Conservation (phyloP, 2,797 vertebrate genomes). For the Dipus sagitta region DNA sequence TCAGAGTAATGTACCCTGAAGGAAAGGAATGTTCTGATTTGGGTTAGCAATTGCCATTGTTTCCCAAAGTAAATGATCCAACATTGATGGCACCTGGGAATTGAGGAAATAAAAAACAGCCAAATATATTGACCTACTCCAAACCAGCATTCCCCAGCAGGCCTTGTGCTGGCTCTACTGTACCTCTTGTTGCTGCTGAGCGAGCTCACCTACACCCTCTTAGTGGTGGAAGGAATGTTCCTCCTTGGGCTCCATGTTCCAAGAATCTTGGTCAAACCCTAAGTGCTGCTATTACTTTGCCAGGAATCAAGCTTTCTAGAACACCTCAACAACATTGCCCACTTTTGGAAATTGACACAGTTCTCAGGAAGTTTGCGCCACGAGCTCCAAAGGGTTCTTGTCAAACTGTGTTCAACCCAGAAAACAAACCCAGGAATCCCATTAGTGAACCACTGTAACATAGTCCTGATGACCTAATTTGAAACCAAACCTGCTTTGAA, state of each 20-base stretch:
- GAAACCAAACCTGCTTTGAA: neutral
- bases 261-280: neutral
- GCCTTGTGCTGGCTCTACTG: neutral
- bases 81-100: neutral
- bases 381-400: neutral
- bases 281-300: neutral
- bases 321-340: neutral
- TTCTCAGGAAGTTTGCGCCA: neutral
- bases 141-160: neutral
- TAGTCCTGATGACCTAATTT: neutral
- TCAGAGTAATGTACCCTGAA: neutral
- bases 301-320: constrained; percentile 27
- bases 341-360: neutral
- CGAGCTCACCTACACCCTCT: neutral
- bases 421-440: neutral
- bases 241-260: neutral
- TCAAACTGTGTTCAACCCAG: neutral
- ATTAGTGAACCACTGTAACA: neutral
- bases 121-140: neutral
- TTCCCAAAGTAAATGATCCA: neutral
- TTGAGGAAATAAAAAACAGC: neutral
- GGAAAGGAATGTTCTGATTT: neutral
- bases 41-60: neutral
- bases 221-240: neutral
- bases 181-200: neutral